Evolutionary conservation across 1,140 invertebrate species (phyloP).

Genomic region (Meloidogyne exigua): DNA sequence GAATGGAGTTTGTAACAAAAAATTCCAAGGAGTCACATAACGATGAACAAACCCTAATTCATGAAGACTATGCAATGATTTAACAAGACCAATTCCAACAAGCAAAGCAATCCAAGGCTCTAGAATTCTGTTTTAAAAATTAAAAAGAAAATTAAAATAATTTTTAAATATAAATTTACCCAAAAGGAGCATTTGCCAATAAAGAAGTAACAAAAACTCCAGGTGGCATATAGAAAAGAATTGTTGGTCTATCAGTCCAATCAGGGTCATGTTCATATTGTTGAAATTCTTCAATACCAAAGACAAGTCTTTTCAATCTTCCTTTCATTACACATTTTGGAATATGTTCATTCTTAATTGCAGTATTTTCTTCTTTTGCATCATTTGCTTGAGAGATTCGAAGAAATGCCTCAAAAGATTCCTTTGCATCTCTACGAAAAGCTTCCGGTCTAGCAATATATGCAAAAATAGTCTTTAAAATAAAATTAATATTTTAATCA

Average conservation of each 20-base stretch:
- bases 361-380: background rate
- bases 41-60: slow-evolving; percentile 25
- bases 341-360: background rate
- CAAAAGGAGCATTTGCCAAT: slow-evolving; percentile 5
- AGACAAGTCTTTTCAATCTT: background rate
- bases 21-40: slow-evolving; percentile 29
- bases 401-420: slow-evolving; percentile 1
- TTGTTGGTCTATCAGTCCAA: slow-evolving; percentile 10
- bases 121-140: slow-evolving; percentile 14
- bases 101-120: slow-evolving; percentile 10
- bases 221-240: slow-evolving; percentile 8
- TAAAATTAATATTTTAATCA: background rate
- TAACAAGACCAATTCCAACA: slow-evolving; percentile 24
- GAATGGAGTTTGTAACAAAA: slow-evolving; percentile 24
- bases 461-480: background rate
- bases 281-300: slow-evolving; percentile 10
- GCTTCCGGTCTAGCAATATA: slow-evolving; percentile 10
- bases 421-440: background rate
- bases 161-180: background rate
- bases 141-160: background rate
- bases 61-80: slow-evolving; percentile 20
- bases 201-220: slow-evolving; percentile 12
- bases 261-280: slow-evolving; percentile 17
- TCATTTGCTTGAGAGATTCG: background rate
- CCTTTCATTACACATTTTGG: slow-evolving; percentile 3